Evolutionary conservation across 2,888 invertebrate genomes (phyloP).

Genomic region (Opisthograptis luteolata): DNA sequence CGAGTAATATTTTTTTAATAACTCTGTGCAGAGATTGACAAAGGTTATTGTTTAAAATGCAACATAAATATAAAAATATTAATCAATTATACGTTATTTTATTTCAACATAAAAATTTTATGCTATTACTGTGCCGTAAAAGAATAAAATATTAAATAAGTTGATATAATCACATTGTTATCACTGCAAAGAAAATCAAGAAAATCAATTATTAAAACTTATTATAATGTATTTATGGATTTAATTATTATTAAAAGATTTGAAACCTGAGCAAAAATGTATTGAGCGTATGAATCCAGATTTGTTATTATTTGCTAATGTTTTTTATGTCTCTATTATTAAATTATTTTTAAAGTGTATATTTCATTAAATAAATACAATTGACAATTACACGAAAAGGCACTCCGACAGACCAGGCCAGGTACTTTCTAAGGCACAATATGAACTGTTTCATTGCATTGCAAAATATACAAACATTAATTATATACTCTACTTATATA

Average conservation of each 20-base stretch:
- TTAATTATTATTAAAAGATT: background rate
- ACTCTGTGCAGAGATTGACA: no score
- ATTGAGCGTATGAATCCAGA: slow-evolving; percentile 27
- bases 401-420: slow-evolving; percentile 28
- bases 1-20: no score
- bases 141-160: no score
- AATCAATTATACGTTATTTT: no score
- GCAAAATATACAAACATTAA: slow-evolving; percentile 12
- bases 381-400: slow-evolving; percentile 33
- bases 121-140: background rate
- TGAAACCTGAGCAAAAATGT: slow-evolving; percentile 15
- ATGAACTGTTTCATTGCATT: slow-evolving; percentile 5
- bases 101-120: no score
- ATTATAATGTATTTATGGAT: background rate
- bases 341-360: slow-evolving; percentile 25
- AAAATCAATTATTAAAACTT: slow-evolving; percentile 1
- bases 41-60: no score
- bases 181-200: no score
- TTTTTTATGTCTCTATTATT: slow-evolving; percentile 1
- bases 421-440: slow-evolving; percentile 29
- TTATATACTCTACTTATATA: background rate
- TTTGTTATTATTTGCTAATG: background rate
- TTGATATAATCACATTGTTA: no score
- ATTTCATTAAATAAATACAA: slow-evolving; percentile 29
- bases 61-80: no score